Percentiles rank a stretch among this genome's conserved stretches.
phyloP scores from a whole-genome alignment of 2,888 invertebrate genomes.

The Drosophila limbata region DNA sequence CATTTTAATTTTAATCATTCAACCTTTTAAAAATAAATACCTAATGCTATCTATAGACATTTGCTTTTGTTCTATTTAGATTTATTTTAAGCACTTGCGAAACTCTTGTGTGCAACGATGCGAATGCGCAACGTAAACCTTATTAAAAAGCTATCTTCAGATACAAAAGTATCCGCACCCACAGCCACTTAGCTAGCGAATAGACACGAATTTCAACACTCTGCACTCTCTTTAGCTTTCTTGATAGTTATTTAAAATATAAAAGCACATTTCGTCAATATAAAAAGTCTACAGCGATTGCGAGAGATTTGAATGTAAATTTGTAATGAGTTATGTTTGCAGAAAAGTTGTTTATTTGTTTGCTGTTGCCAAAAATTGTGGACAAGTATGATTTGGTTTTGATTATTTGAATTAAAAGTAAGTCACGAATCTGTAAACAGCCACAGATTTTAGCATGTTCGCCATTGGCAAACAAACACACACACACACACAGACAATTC shows the following conservation, averaged over 20 bases:
- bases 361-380: conserved; percentile 37
- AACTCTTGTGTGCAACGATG: conserved; percentile 51
- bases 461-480: conserved; percentile 32
- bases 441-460: conserved; percentile 65
- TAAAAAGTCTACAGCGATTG: conserved; percentile 31
- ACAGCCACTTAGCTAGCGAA: neutral
- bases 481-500: too few species aligned
- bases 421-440: conserved; percentile 72
- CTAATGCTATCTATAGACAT: neutral
- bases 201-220: neutral
- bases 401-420: conserved; percentile 77
- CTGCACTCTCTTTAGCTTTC: neutral
- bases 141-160: conserved; percentile 11
- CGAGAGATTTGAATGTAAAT: conserved; percentile 30
- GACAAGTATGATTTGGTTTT: conserved; percentile 66
- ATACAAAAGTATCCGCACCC: conserved; percentile 10
- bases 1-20: neutral
- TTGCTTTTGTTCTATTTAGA: neutral
- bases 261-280: conserved; percentile 30
- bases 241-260: conserved; percentile 7
- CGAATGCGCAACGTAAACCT: conserved; percentile 48
- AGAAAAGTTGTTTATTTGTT: conserved; percentile 22
- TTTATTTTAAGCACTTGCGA: conserved; percentile 27
- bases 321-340: conserved; percentile 12
- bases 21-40: neutral